Evolutionary conservation across 2,888 invertebrate species (phyloP), one percentile per base, ranked within the genome.

Genomic region (Brenthis ino): DNA sequence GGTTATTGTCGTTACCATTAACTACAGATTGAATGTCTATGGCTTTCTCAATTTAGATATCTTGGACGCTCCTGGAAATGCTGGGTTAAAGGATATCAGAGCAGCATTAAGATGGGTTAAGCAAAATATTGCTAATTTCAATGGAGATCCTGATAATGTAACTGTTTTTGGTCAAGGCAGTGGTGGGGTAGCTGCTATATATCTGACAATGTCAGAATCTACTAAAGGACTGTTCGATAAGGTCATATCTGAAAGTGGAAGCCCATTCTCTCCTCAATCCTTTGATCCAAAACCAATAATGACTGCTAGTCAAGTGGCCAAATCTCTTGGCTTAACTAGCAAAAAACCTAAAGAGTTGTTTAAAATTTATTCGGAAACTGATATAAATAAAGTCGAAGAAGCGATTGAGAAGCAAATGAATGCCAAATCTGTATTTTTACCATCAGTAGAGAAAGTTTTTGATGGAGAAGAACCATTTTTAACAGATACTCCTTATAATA

Each of bases 151-250:
- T 0, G 82, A 89, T 12, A 93, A 93, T 76, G 85, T 93, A 0
- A 93, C 93, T 0, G 86, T 93, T 0, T 88, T 93, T 58, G 93
- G 93, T 0, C 89, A 93, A 71, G 93, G 93, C 0, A 88, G 88
- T 5, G 93, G 93, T 0, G 93, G 92, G 0, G 75, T 82, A 0
- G 87, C 92, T 0, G 91, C 93, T 0, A 79, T 93, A 16, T 91
- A 89, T 69, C 68, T 93, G 0, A 89, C 90, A 0, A 72, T 93
- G 6, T 88, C 93, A 0, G 81, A 89, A 1, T 85, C 87, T 0
- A 89, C 91, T 1, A 85, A 86, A 69, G 93, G 91, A 0, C 68
- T 93, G 1, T 93, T 91, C 72, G 83, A 92, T 24, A 87, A 79
- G 56, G 80, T 92, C 0, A 93, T 93, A 63, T 87, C 88, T 0